Evolutionary conservation across 2,797 vertebrate genomes (phyloP).

Genomic region (Cuniculus paca): DNA sequence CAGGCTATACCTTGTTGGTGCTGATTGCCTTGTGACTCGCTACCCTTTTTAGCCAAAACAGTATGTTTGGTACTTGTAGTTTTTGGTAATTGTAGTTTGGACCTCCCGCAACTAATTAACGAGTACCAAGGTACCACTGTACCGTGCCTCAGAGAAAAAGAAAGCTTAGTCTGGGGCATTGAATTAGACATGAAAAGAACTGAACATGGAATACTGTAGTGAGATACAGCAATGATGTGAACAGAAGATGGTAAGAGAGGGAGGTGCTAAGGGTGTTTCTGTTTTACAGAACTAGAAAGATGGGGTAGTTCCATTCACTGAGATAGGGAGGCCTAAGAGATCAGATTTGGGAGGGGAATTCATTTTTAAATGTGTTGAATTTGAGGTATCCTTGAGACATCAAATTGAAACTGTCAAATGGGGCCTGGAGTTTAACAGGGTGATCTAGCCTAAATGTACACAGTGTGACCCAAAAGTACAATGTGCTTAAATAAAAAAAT

Average conservation of each 20-base stretch:
- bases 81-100: neutral
- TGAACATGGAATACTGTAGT: neutral
- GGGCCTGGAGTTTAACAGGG: neutral
- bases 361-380: neutral
- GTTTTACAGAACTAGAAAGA: conserved; percentile 2
- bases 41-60: neutral
- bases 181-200: neutral
- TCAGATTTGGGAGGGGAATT: neutral
- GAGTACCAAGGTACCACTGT: neutral
- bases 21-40: neutral
- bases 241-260: neutral
- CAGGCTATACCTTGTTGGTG: neutral
- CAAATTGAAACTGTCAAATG: neutral
- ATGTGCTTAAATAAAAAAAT: neutral
- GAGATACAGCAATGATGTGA: neutral
- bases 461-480: neutral
- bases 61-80: neutral
- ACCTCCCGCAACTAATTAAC: neutral
- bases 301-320: neutral
- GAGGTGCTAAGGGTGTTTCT: neutral
- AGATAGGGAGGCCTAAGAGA: neutral
- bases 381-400: neutral
- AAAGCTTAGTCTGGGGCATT: neutral
- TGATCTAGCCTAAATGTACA: conserved; percentile 12
- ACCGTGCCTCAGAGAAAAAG: neutral